A percentile compares a stretch with the other conserved stretches of the same genome.
phyloP scores from a whole-genome alignment of 1,140 invertebrate genomes.

The Bombus breviceps region DNA sequence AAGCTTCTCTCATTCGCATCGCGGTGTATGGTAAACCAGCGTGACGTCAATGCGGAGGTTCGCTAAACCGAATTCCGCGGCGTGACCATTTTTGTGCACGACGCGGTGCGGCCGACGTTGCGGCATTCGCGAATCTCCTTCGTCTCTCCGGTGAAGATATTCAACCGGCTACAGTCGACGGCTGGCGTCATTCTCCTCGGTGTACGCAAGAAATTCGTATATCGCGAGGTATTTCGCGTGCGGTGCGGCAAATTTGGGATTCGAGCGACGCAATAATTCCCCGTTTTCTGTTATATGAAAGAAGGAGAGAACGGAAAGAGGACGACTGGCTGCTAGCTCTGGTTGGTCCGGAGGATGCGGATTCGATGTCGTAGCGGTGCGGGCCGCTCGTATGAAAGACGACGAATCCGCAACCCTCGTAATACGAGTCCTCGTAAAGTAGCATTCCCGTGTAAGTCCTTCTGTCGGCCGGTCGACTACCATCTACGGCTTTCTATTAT shows the following conservation, averaged over 20 bases:
- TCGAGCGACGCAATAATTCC: neutral
- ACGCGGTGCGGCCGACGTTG: slow-evolving; percentile 1
- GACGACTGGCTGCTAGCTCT: neutral
- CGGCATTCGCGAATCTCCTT: neutral
- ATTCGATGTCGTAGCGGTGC: neutral
- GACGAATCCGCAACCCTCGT: slow-evolving; percentile 64
- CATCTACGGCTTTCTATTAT: slow-evolving; percentile 75
- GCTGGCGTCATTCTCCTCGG: too few species aligned
- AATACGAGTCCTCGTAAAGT: slow-evolving; percentile 73
- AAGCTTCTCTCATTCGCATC: neutral
- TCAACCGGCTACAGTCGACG: too few species aligned
- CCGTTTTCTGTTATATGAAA: neutral
- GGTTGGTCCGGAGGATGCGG: neutral
- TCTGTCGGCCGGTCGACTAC: slow-evolving; percentile 67
- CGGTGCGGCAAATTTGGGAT: neutral
- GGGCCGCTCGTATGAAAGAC: slow-evolving; percentile 54
- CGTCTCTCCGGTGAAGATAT: neutral
- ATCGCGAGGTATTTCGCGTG: neutral
- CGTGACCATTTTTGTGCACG: slow-evolving; percentile 35
- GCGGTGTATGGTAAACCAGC: neutral
- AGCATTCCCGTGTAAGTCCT: slow-evolving; percentile 74
- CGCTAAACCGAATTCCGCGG: slow-evolving; percentile 44
- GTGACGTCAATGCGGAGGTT: slow-evolving; percentile 33
- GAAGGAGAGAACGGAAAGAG: neutral
- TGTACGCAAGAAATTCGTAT: neutral